Conservation (phyloP, 2,113 vertebrate genomes). For the Myrmecophaga tridactyla region DNA sequence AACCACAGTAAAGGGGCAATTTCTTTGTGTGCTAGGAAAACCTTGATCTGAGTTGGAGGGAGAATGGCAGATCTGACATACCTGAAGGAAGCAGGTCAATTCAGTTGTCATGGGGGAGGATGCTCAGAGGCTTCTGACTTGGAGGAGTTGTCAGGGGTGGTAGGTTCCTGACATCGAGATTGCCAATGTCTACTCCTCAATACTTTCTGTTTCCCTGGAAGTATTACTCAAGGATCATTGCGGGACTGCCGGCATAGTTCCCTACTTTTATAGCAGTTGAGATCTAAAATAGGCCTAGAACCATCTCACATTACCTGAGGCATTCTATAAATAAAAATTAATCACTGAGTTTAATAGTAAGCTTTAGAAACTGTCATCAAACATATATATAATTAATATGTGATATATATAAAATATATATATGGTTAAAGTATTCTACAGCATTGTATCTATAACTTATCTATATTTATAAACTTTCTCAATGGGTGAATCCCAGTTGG, state of each 20-base stretch:
- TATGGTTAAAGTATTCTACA: neutral
- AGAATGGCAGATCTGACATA: neutral
- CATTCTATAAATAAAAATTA: neutral
- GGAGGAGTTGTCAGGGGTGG: neutral
- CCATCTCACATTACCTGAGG: neutral
- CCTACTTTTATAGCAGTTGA: neutral
- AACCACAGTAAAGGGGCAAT: neutral
- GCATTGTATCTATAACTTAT: neutral
- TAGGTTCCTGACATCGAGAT: neutral
- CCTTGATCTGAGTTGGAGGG: neutral
- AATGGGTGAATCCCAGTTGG: neutral
- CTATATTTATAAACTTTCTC: neutral
- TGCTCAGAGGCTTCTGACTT: neutral
- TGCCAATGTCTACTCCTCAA: neutral
- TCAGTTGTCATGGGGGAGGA: neutral
- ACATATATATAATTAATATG: neutral
- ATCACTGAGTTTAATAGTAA: neutral
- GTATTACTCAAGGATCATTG: neutral
- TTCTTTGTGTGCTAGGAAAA: neutral
- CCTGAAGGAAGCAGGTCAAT: neutral
- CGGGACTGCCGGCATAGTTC: neutral
- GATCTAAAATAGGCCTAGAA: neutral
- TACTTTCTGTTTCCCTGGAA: neutral
- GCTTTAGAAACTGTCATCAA: neutral
- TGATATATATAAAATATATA: neutral